Base-by-base conservation (phyloP, 2,797 vertebrate species). In the Gymnoscopelus braueri region DNA sequence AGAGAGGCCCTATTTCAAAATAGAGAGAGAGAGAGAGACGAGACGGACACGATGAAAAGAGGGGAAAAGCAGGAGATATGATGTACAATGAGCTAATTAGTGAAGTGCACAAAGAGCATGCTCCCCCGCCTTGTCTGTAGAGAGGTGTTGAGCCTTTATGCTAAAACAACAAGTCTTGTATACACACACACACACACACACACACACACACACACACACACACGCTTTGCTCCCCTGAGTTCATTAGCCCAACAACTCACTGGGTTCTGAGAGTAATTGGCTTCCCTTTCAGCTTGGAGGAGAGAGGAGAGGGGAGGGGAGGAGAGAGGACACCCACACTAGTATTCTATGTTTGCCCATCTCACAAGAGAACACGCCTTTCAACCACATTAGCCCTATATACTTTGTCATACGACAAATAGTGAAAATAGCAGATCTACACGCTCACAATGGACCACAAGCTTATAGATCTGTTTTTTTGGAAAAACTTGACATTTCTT, bases 211-310 rank as follows among this genome's bases (percentile, higher is more conserved):
- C 51, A 66, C 51, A 67, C 26, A 39, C 66, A 63, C 69, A 72
- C 5, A 5, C 5, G 39, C 60, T 71, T 51, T 47, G 63, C 55
- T 62, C 85, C 72, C 56, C 56, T 50, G 75, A 75, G 86, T 87
- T 89, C 84, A 86, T 90, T 90, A 91, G 75, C 72, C 72, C 52
- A 88, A 79, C 82, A 69, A 56, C 86, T 87, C 56, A 55, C 70
- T 10, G 66, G 76, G 86, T 80, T 83, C 76, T 59, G 72, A 75
- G 82, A 84, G 73, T 88, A 91, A 93, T 85, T 85, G 88, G 75
- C 82, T 84, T 87, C 80, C 79, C 82, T 91, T 89, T 89, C 78
- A 84, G 78, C 64, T 59, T 81, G 65, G 75, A 88, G 9, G 39
- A 83, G 89, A 89, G 82, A 83, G 58, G 5, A 6, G 14, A 74